Conservation (phyloP, 2,113 vertebrate species). For the Elephas maximus region DNA sequence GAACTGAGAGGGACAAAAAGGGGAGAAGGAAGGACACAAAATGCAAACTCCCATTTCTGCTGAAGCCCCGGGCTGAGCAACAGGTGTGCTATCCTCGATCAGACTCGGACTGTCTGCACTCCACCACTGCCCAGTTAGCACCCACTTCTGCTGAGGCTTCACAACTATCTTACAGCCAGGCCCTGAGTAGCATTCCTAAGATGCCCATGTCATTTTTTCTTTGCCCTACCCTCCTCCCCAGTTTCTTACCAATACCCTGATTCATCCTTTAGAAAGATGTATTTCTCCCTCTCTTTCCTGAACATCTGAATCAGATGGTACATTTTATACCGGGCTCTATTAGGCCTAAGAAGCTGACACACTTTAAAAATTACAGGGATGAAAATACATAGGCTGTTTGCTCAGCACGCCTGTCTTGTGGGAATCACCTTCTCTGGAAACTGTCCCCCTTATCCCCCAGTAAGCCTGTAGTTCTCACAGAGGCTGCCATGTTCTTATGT, state of each 20-base stretch:
- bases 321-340: background rate
- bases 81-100: background rate
- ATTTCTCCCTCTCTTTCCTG: background rate
- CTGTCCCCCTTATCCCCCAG: background rate
- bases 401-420: background rate
- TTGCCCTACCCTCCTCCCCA: background rate
- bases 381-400: background rate
- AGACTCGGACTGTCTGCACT: background rate
- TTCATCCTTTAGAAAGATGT: background rate
- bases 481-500: background rate
- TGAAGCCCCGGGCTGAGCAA: background rate
- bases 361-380: background rate
- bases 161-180: background rate
- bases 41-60: no score
- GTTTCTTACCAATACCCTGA: background rate
- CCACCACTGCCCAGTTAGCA: background rate
- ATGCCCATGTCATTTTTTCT: background rate
- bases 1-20: background rate
- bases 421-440: background rate
- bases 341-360: background rate
- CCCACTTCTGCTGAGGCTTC: background rate
- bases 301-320: background rate
- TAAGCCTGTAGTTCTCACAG: background rate
- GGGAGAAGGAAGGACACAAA: background rate
- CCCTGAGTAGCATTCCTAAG: background rate